Percentiles rank a stretch among this genome's conserved stretches.
Evolutionary conservation across 2,113 vertebrate genomes (phyloP).

Genomic region (Amphilophus citrinellus): DNA sequence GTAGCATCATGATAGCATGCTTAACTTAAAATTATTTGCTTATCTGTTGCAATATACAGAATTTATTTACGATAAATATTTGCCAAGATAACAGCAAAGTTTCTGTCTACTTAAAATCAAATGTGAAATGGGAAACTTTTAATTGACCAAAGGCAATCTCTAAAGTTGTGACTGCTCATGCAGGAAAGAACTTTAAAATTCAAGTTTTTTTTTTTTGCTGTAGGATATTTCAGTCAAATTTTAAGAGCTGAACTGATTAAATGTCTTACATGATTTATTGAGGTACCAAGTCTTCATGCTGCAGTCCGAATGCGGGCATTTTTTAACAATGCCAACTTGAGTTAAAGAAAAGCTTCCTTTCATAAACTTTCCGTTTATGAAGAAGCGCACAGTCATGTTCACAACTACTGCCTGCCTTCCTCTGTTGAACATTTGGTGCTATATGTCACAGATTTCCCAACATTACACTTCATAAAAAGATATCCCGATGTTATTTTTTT

Average conservation of each 20-base stretch:
- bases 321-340: neutral
- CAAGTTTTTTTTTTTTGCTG: neutral
- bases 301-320: neutral
- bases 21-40: no score
- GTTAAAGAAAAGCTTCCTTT: neutral
- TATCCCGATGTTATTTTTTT: neutral
- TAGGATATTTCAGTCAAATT: neutral
- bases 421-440: neutral
- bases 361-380: neutral
- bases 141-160: neutral
- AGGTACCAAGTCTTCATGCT: neutral
- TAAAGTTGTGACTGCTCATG: neutral
- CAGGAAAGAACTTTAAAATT: neutral
- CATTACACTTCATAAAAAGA: neutral
- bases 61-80: neutral
- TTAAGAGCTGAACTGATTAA: no score
- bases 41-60: no score
- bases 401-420: neutral
- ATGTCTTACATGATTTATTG: neutral
- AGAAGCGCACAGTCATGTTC: neutral
- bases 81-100: neutral
- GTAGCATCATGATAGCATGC: no score
- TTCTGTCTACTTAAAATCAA: neutral
- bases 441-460: neutral
- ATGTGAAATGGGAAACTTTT: neutral